Evolutionary conservation across 2,113 vertebrate genomes (phyloP), one percentile per base, ranked within the genome.

Genomic region (Rhinoderma darwinii): DNA sequence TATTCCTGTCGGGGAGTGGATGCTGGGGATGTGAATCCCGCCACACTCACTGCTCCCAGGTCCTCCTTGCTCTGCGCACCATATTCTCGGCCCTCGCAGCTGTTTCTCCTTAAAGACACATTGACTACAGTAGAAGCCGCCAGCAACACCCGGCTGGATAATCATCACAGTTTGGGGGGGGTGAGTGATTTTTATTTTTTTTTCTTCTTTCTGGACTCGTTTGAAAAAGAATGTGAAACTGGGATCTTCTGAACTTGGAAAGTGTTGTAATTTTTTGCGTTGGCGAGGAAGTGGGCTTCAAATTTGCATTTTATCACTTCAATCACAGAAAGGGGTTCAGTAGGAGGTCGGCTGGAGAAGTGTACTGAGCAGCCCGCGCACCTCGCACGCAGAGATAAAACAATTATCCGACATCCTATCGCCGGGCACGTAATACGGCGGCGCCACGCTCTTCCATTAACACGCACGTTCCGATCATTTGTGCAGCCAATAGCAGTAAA

Each of bases 61-160:
- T 22, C n/a, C 70, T 74, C 39, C 6, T 10, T 5, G 5, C 20
- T 3, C 39, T 35, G 8, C 44, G 44, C 44, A 47, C 14, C 61
- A 2, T 3, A 1, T 25, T 27, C 27, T 27, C 41, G 43, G 25
- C 41, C 39, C 22, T 44, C 74, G 32, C 74, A 77, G 74, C 43
- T 32, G 74, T 27, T 77, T 77, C 44, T 30, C 74, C 44, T 77
- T 50, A 74, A n/a, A 12, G 41, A 41, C 41, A 50, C 74, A 50
- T 50, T 30, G 22, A 43, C 32, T 7, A 9, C 10, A 17, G 5
- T 1, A n/a, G 70, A n/a, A 41, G 39, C 39, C 8, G 70, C 70
- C 70, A 74, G 70, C 14, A 43, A 10, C 9, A 41, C 39, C 3
- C 12, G 43, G 39, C 43, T n/a, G 43, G 74, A 77, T 77, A 18